Base-by-base conservation (phyloP, 2,113 vertebrate genomes). In the Cacatua alba region DNA sequence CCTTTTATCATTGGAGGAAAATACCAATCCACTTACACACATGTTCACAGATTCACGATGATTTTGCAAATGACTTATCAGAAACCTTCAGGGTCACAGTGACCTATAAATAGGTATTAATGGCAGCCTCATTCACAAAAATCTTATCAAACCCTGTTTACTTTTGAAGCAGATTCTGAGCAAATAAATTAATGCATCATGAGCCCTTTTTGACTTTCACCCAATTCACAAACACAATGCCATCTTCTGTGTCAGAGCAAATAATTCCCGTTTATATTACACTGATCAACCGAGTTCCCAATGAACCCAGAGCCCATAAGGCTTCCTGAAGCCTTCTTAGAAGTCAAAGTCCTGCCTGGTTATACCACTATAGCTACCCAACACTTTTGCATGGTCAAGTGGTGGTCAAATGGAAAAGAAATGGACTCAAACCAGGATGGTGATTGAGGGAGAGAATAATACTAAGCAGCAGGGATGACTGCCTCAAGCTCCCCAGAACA, bases 51-150 rank as follows among this genome's bases (percentile, higher is more conserved):
- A 49, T 55, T 65, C 62, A 41, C 24, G 39, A 33, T 21, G 57
- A 70, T 33, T 94, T 93, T 55, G 52, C 57, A 76, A 82, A 65
- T 9, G 46, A 24, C 81, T 94, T 59, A 43, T 17, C 43, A 87
- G 65, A 94, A 87, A 44, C 16, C 35, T 85, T 57, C 41, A 76
- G 35, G 18, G 48, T 51, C 55, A n/a, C 1, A 2, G 26, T 37
- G 49, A 65, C 44, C 41, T 74, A 8, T 9, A 74, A 79, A 64
- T 2, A 76, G 21, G 7, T 69, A 76, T 4, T 72, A 60, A 33
- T 1, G 3, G 37, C 28, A 89, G 17, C 39, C 29, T 29, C 11
- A 6, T 55, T 72, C 57, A 67, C 33, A 86, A 82, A 85, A 80
- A 72, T 23, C 26, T 62, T 37, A 69, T 9, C 70, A 82, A 80